Evolutionary conservation across 2,888 invertebrate genomes (phyloP), one percentile per base, ranked within the genome.

Genomic region (Aplocera efformata): DNA sequence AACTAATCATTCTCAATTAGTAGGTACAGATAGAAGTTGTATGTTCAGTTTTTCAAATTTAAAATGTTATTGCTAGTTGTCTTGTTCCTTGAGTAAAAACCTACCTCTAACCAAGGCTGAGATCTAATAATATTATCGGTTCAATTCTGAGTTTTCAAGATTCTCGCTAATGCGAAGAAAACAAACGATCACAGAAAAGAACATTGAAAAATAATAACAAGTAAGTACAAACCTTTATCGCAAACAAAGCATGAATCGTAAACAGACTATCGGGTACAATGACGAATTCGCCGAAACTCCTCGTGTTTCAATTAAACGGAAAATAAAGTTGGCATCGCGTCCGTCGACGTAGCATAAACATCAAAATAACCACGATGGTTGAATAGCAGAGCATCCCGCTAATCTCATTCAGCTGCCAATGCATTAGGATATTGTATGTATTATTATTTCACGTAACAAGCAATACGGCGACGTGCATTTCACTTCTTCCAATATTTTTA

Each of bases 271-370:
- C 61, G 56, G 46, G 59, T 63, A 67, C 66, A 69, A 66, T 74
- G 76, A 77, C 67, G 63, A 67, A 70, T 76, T 69, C 78, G 53
- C 70, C 67, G 73, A 77, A 76, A 74, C 63, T 70, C 69, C 68
- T 71, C 75, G 71, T 74, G 73, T 76, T 78, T 77, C 72, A 76
- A 73, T 77, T 74, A 77, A 76, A 75, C 66, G 70, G 72, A 75
- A 79, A 75, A 76, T 76, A 76, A 73, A 71, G 68, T 77, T 77
- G 76, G 75, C 79, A 75, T 69, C 61, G 64, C 60, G 60, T 69
- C 63, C 60, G 60, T 60, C 75, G 67, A 69, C 72, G 72, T 72
- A 70, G 71, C 63, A 71, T 71, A 75, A 70, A 73, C 74, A 73
- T 74, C 72, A 68, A 72, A 78, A 77, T 75, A 73, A 75, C 72